Base-by-base conservation (phyloP, 2,888 invertebrate genomes). In the Apomyelois bistriatella region DNA sequence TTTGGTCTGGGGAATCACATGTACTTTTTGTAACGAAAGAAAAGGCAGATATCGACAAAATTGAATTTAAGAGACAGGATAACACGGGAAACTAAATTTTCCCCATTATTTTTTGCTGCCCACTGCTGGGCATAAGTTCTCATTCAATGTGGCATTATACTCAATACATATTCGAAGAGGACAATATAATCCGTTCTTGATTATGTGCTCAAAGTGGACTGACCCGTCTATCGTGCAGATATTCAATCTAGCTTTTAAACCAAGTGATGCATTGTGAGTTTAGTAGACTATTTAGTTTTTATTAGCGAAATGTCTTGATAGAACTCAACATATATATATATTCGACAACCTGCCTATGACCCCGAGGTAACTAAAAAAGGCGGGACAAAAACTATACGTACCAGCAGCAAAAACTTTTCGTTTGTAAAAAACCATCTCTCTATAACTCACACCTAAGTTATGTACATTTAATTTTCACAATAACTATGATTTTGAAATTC, bases 251-350 rank as follows among this genome's bases (percentile, higher is more conserved):
- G 32, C n/a, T 32, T 46, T 48, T 30, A 46, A 46, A 32, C 8
- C 22, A 9, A 35, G 15, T 36, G 37, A 48, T 37, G 48, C 37
- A 37, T 12, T 17, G 22, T 37, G 37, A 36, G 22, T 47, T 36
- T 43, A n/a, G 37, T 36, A 37, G 48, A 13, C 16, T 35, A 35
- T 36, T 36, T 35, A 37, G 37, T 48, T 48, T 48, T 48, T 48
- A 48, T 22, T 17, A 17, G 15, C 28, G 48, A 22, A 36, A 28
- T 36, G 37, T 36, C 32, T 46, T 46, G 30, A 46, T 46, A 46
- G 22, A 5, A 22, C 3, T 22, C 22, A 15, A 32, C 10, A 46
- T n/a, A n/a, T n/a, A n/a, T n/a, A n/a, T 8, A 32, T 10, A 46
- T 32, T 32, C 37, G 37, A 37, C 12, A 22, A 48, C 37, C 48